Base-by-base conservation (phyloP, 1,140 invertebrate species). In the Drosophila mojavensis region DNA sequence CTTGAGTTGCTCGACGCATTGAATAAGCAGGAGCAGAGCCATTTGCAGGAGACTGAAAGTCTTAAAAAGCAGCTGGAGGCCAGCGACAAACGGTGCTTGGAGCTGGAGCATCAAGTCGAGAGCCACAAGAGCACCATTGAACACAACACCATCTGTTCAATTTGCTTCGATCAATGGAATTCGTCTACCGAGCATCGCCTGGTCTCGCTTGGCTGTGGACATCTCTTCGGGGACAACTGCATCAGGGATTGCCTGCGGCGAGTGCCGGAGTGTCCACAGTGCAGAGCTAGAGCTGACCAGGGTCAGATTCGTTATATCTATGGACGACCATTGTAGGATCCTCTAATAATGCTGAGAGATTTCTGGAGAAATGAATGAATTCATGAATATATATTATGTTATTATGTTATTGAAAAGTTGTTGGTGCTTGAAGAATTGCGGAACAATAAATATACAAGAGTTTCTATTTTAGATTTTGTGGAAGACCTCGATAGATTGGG, bases 181-280 rank as follows among this genome's bases (percentile, higher is more conserved):
- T 45, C 56, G 1, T 45, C 56, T 3, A 5, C 3, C 5, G 41
- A 30, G 0, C 56, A 59, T 45, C 56, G 56, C 11, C 20, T 45
- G 10, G 56, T 45, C 13, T 28, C 41, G 9, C 41, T 59, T 3
- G 13, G 11, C 1, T 59, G 56, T 13, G 56, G 56, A 17, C 56
- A 59, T 28, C 39, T 59, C n/a, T 59, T 59, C 39, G 56, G 56
- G n/a, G 41, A 59, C 9, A 26, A 17, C 2, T 59, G 56, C 33
- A 15, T 59, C 9, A 36, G 41, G 15, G 6, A 15, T 10, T 59
- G 15, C 5, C 24, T 59, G 6, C 7, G 11, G 10, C 39, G 5
- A 11, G 0, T 11, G 4, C 0, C 0, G 5, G 24, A 59, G n/a
- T 59, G 56, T 59, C 56, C 56, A 11, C 20, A 45, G 10, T 59